Evolutionary conservation across 2,888 invertebrate species (phyloP).

Genomic region (Thera obeliscata): DNA sequence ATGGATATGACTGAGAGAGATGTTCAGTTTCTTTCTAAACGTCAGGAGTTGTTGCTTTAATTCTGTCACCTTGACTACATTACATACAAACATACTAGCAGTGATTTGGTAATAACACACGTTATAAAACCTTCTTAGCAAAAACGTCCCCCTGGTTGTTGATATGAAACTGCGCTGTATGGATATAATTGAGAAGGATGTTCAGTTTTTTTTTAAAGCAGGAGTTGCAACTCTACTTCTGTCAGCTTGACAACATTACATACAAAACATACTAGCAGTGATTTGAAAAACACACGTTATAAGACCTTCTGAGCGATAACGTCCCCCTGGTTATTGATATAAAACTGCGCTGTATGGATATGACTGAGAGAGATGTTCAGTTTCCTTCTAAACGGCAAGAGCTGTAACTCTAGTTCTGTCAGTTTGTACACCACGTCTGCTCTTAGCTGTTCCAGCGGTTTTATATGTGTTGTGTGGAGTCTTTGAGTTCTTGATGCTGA

Average conservation of each 20-base stretch:
- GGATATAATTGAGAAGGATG: too few relatives aligned
- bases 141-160: too few relatives aligned
- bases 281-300: too few relatives aligned
- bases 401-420: slow-evolving; percentile 89
- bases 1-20: slow-evolving; percentile 89
- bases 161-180: too few relatives aligned
- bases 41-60: slow-evolving; percentile 90
- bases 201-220: too few relatives aligned
- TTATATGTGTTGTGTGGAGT: slow-evolving; percentile 86
- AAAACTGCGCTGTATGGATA: slow-evolving; percentile 90
- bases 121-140: too few relatives aligned
- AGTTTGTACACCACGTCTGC: slow-evolving; percentile 90
- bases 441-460: slow-evolving; percentile 88
- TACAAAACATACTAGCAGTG: too few relatives aligned
- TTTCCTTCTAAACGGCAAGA: slow-evolving; percentile 88
- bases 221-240: too few relatives aligned
- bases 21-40: slow-evolving; percentile 88
- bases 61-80: slow-evolving; percentile 90
- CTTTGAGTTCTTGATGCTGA: slow-evolving; percentile 86
- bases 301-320: slow-evolving; percentile 87
- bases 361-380: slow-evolving; percentile 89
- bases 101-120: too few relatives aligned
- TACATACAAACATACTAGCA: slow-evolving; percentile 65
- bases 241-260: too few relatives aligned
- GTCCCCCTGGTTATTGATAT: slow-evolving; percentile 89